Percentiles rank a stretch among this genome's conserved stretches.
phyloP scores from a whole-genome alignment of 2,797 vertebrate genomes.

The Carapus acus region DNA sequence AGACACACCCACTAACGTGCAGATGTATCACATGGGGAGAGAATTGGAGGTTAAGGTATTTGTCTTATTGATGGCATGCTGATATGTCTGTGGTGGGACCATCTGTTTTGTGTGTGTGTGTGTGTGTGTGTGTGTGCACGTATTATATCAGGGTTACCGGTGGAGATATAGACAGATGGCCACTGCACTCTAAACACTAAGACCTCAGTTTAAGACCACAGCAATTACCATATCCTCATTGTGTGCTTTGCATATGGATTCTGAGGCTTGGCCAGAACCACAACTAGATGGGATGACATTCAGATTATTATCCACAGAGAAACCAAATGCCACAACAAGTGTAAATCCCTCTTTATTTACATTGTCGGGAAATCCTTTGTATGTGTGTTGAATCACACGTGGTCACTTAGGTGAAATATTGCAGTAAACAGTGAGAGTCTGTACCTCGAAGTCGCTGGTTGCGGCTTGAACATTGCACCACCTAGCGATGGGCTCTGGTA shows the following conservation, averaged over 20 bases:
- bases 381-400: not conserved
- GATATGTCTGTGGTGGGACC: conserved; percentile 42
- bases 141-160: conserved; percentile 18
- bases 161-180: conserved; percentile 48
- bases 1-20: no score
- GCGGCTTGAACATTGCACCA: conserved; percentile 90
- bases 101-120: no score
- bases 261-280: no score
- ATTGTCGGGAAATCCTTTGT: not conserved
- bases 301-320: not conserved
- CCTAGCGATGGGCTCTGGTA: conserved; percentile 87
- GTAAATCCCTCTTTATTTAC: not conserved
- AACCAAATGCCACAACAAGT: not conserved
- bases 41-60: not conserved
- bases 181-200: conserved; percentile 65
- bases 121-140: conserved; percentile 36
- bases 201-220: conserved; percentile 35
- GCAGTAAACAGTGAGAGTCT: not conserved
- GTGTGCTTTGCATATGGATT: not conserved
- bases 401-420: not conserved
- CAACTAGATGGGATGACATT: no score
- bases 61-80: conserved; percentile 33
- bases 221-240: not conserved
- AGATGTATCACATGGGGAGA: not conserved
- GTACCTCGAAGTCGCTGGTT: conserved; percentile 80